Percentiles rank a stretch among this genome's conserved stretches.
Conservation (phyloP, 2,113 vertebrate species). For the Donacobius atricapilla region DNA sequence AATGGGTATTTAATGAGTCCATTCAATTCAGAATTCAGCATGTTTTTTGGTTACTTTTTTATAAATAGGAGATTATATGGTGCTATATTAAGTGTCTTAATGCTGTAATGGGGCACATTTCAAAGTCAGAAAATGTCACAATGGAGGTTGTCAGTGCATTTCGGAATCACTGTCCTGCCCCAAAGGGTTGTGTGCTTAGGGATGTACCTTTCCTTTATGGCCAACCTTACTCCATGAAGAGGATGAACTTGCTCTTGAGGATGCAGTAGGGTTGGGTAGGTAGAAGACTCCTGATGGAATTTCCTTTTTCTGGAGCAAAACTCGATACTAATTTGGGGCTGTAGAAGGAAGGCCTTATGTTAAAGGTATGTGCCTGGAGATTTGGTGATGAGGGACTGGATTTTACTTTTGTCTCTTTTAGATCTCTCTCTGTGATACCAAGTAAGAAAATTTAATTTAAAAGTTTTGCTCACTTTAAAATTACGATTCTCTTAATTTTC, state of each 20-base stretch:
- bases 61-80: neutral
- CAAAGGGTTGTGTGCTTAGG: neutral
- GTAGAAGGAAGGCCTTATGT: neutral
- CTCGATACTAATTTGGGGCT: accelerated
- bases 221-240: accelerated
- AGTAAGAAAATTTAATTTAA: neutral
- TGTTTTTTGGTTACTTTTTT: neutral
- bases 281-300: neutral
- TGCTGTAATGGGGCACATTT: neutral
- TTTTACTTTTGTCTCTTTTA: neutral
- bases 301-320: neutral
- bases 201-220: neutral
- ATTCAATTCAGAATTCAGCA: neutral
- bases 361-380: neutral
- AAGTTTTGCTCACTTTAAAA: neutral
- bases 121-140: neutral
- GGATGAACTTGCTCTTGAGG: neutral
- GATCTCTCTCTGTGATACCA: neutral
- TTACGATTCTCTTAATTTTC: neutral
- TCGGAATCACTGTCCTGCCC: neutral
- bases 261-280: neutral
- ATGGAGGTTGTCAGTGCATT: neutral
- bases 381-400: neutral
- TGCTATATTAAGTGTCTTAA: neutral
- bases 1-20: neutral